Base-by-base conservation (phyloP, 2,113 vertebrate species). In the Syngnathus scovelli region DNA sequence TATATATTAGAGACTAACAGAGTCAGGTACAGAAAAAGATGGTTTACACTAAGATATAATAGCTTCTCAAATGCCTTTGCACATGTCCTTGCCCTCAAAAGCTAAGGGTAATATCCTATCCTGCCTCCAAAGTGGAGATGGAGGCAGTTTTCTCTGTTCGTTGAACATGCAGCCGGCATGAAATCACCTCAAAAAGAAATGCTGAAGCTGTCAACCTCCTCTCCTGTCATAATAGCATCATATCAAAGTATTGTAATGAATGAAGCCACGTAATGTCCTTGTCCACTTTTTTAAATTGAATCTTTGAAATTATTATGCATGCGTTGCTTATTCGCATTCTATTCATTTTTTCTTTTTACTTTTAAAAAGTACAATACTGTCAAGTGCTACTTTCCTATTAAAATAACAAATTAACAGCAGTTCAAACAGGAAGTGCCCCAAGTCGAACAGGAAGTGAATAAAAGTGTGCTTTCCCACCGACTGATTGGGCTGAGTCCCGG, bases 101-200 rank as follows among this genome's bases (percentile, higher is more conserved):
- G 80, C 76, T 69, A 55, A 80, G 78, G 83, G 84, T 85, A 84
- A 87, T 85, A 78, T 84, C 65, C 74, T 72, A 51, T 74, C 73
- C 78, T 77, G 78, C 74, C 75, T 78, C 75, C 69, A 71, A 88
- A 77, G 72, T 76, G 75, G 68, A 85, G 56, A 72, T 77, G 78
- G 64, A 4, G 62, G 80, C 46, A 66, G 67, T 44, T 79, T 77
- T 84, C 80, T 79, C 78, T 81, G 80, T 85, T 82, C 68, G 69
- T 80, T 87, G 87, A 84, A 83, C 84, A 86, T 71, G 77, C 85
- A 84, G 72, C 67, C 69, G 75, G 81, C 81, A 81, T 88, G 88
- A 88, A 86, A 87, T 86, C 78, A 83, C 72, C 64, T 69, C 71
- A 71, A 68, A 84, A 74, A 70, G 78, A 81, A 79, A 74, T 61